Evolutionary conservation across 2,797 vertebrate genomes (phyloP).

Genomic region (Emydoidea blandingii): DNA sequence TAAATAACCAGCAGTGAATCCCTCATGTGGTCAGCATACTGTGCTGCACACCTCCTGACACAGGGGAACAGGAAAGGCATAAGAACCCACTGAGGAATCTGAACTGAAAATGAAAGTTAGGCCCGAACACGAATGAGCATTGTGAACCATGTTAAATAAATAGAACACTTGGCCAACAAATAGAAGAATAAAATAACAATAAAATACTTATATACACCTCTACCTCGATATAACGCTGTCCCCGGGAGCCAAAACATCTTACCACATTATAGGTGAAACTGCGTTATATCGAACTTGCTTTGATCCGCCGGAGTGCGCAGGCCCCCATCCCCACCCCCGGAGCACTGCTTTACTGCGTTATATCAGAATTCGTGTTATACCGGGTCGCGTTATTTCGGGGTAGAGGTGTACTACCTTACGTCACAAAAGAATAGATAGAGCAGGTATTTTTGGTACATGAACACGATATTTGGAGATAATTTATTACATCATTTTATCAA

Average conservation of each 20-base stretch:
- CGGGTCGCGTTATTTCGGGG: too few species aligned
- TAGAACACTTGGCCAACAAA: background rate
- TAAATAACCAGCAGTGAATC: conserved; percentile 1
- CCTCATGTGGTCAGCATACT: background rate
- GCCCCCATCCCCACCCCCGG: too few species aligned
- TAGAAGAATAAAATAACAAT: background rate
- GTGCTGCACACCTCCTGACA: background rate
- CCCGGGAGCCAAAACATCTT: too few species aligned
- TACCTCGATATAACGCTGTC: too few species aligned
- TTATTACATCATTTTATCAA: background rate
- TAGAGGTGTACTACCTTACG: background rate
- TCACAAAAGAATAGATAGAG: background rate
- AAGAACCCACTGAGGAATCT: background rate
- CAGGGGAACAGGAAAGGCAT: background rate
- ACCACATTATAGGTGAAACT: too few species aligned
- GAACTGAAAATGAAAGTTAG: background rate
- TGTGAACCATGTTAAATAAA: background rate
- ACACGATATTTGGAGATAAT: fast-evolving
- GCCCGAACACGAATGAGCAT: background rate
- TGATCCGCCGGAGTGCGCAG: too few species aligned
- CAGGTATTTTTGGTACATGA: background rate
- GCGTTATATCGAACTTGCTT: too few species aligned
- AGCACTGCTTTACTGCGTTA: too few species aligned
- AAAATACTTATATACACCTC: background rate
- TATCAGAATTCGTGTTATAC: too few species aligned